Evolutionary conservation across 2,888 invertebrate species (phyloP), one percentile per base, ranked within the genome.

Genomic region (Macropis europaea): DNA sequence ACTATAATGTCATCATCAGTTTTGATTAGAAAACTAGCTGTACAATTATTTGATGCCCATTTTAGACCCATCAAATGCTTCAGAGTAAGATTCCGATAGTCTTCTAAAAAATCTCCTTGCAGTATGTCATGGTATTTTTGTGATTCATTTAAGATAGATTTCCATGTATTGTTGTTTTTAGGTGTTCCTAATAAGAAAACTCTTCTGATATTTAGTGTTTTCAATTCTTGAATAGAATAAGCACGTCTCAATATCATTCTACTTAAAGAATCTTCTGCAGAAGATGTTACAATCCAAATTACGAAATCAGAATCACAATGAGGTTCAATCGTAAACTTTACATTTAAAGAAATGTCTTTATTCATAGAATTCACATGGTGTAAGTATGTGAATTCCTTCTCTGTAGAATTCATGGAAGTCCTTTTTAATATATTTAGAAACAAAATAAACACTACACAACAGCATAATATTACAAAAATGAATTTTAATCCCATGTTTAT

Each of bases 41-140:
- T 84, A 83, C 96, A 96, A 81, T 91, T 90, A n/a, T 90, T 90
- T 0, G 92, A 90, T 0, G 93, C 94, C 96, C 96, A 97, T 79
- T 93, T 92, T 34, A 96, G 87, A 0, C 96, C 96, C 95, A 96
- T 96, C 0, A 95, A 87, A 84, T 96, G 96, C 89, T 96, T 96
- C 81, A 94, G 94, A 2, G 95, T 96, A n/a, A 96, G 89, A 89
- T 96, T 96, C 82, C 93, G 92, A 82, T 96, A 96, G 45, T 94
- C 93, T 90, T 96, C 96, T 1, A 91, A 64, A 84, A 96, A 96
- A 81, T 93, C 93, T 3, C 96, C 96, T 90, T 96, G 95, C 9
- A 96, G 86, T 17, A 96, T 91, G 82, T 96, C 96, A 2, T 92
- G 91, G 88, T 93, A 95, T 48, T 91, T 90, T 24, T 90, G 83